Evolutionary conservation across 2,888 invertebrate species (phyloP), one percentile per base, ranked within the genome.

Genomic region (Spodoptera littoralis): DNA sequence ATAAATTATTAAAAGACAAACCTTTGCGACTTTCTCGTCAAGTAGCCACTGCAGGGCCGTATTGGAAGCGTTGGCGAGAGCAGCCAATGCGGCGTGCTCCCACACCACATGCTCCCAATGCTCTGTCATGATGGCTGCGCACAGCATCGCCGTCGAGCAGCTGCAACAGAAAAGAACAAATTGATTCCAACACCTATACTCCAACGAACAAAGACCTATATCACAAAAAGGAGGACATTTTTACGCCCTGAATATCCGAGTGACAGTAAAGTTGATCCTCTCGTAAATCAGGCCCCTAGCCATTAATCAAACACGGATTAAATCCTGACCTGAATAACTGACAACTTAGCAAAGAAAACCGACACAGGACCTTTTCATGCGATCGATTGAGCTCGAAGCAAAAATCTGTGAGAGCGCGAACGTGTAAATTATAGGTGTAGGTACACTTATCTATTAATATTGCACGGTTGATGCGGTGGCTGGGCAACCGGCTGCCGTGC

Each of bases 81-180:
- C 91, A 13, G 95, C 93, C 36, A 97, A 92, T 43, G 95, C 95
- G 1, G 94, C 91, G 44, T 95, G 95, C 88, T 98, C 97, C 97
- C 98, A 98, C 65, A 95, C 95, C 72, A 98, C 97, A 86, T 97
- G 97, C 92, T 98, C 98, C 98, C 98, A 98, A 88, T 98, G 97
- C 86, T 98, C 97, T 65, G 98, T 98, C 97, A 98, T 97, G 87
- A 98, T 97, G 74, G 98, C 97, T 3, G 96, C 96, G 87, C 97
- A 97, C 46, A 98, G 92, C 96, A 98, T 96, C 42, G 97, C 97
- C 54, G 98, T 97, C 41, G 97, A 97, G 83, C 97, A 96, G 60
- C 96, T 96, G 85, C 0, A 66, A 68, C 79, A 73, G 76, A 82
- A 58, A 42, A 51, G 13, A 41, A 8, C 30, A n/a, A 47, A 42